Percentiles rank a stretch among this genome's conserved stretches.
Conservation (phyloP, 2,113 vertebrate genomes). For the Syngnathus floridae region DNA sequence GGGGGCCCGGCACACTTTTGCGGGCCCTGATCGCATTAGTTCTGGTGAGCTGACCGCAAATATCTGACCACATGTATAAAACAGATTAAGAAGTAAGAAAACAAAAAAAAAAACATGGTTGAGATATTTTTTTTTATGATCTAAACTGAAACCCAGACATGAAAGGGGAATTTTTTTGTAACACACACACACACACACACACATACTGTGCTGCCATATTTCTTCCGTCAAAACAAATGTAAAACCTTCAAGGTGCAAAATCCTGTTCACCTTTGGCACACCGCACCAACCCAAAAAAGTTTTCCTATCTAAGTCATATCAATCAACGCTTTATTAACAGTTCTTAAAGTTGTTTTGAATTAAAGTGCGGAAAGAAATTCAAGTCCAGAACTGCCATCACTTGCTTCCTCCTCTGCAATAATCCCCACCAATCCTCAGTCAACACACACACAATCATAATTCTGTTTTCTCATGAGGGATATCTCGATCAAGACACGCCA, state of each 20-base stretch:
- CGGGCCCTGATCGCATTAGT: constrained; percentile 39
- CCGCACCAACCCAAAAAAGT: background rate
- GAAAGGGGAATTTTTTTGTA: background rate
- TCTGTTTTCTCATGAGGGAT: constrained; percentile 49
- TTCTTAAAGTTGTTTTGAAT: background rate
- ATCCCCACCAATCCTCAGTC: background rate
- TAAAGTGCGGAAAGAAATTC: background rate
- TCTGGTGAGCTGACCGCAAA: constrained; percentile 27
- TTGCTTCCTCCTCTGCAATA: constrained; percentile 1
- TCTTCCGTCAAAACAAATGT: too few relatives aligned
- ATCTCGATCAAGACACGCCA: constrained; percentile 35
- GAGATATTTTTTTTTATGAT: background rate
- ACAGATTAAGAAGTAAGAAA: constrained; percentile 11
- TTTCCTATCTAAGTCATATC: background rate
- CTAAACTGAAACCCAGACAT: background rate
- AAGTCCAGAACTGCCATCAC: constrained; percentile 1
- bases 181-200: too few relatives aligned
- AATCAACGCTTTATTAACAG: background rate
- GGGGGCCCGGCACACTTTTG: constrained; percentile 19
- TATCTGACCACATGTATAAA: constrained; percentile 17
- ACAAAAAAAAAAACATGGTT: background rate
- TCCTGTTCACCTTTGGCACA: background rate
- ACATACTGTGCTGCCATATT: too few relatives aligned
- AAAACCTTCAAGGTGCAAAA: too few relatives aligned
- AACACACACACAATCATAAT: constrained; percentile 20